These are phyloP conservation scores for Pseudomyrmex concolor DNA, from an alignment of 1,140 invertebrate species.

Conservation along the genomic window DNA sequence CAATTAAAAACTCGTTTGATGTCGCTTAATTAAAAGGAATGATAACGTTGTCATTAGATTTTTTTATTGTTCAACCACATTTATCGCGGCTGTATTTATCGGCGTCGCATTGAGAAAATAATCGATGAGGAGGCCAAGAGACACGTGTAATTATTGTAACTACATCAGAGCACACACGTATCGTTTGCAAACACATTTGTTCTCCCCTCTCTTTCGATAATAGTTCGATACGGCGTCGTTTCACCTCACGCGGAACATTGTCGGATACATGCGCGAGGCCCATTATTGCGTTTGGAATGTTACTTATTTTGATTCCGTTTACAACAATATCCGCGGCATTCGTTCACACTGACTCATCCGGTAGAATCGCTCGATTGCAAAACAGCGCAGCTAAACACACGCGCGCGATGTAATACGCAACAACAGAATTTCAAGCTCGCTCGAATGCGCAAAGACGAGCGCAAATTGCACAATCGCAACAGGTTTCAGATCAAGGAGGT, in stretches of 20 bases:
- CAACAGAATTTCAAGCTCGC: not conserved
- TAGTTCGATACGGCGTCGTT: not conserved
- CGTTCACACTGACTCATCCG: constrained; percentile 40
- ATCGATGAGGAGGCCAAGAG: no score
- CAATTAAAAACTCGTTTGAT: no score
- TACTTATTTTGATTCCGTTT: constrained; percentile 46
- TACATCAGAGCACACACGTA: not conserved
- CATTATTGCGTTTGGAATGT: constrained; percentile 41
- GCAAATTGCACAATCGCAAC: not conserved
- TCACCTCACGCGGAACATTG: no score
- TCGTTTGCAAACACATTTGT: not conserved
- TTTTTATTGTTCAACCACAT: no score
- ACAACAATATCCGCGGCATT: constrained; percentile 16
- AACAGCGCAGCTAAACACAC: not conserved
- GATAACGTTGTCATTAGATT: no score
- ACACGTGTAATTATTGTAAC: not conserved
- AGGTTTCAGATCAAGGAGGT: constrained; percentile 18
- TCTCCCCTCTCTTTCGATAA: not conserved
- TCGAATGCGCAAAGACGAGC: constrained; percentile 19
- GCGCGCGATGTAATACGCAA: not conserved
- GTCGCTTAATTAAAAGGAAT: no score
- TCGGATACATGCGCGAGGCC: constrained; percentile 16
- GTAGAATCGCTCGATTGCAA: not conserved
- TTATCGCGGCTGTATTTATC: no score
- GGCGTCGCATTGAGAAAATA: no score